These are phyloP conservation scores for Lutjanus erythropterus DNA, from an alignment of 2,113 vertebrate genomes.

Conservation along the genomic window DNA sequence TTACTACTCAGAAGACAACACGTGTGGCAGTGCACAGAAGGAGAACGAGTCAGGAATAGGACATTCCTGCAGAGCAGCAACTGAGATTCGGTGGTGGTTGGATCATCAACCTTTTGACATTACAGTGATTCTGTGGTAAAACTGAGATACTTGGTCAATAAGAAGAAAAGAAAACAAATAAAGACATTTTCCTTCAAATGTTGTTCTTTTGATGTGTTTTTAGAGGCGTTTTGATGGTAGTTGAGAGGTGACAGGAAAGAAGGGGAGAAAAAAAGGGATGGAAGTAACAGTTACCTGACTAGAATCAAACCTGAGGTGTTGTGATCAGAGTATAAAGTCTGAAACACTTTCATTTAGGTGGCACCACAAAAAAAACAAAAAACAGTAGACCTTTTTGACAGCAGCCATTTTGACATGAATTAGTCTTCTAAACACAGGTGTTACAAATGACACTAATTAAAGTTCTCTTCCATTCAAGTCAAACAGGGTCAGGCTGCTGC, in stretches of 20 bases:
- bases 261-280: neutral
- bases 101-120: neutral
- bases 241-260: no score
- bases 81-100: neutral
- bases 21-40: neutral
- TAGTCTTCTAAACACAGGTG: no score
- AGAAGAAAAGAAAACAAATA: conserved; percentile 11
- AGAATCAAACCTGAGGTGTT: neutral
- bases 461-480: no score
- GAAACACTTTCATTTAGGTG: neutral
- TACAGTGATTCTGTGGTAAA: neutral
- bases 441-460: no score
- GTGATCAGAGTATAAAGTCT: neutral
- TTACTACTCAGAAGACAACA: neutral
- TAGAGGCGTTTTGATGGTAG: neutral
- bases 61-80: neutral
- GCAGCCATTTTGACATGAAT: no score
- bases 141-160: neutral
- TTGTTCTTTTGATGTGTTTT: neutral
- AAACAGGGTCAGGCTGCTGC: no score
- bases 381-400: no score
- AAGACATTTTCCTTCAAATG: neutral
- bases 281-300: neutral
- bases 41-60: neutral
- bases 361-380: no score